Evolutionary conservation across 37 sponge, comb jelly and placozoan genomes (phyloP), one percentile per base, ranked within the genome.

Genomic region (Axinella damicornis): DNA sequence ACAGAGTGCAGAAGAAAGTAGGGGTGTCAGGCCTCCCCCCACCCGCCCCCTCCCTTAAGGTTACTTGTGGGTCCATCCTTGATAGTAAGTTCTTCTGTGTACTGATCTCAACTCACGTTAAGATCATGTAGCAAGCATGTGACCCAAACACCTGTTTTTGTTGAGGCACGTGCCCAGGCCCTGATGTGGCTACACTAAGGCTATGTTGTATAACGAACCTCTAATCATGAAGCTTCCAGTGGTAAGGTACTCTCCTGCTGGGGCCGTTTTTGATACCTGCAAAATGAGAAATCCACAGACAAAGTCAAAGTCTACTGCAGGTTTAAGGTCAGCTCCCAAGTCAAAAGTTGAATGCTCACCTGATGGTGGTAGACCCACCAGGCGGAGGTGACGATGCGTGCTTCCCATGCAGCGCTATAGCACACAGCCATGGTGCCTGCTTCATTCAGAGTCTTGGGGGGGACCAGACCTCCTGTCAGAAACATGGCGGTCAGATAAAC

Each of bases 141-240:
- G n/a, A n/a, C n/a, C n/a, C n/a, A n/a, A n/a, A n/a, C n/a, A n/a
- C n/a, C n/a, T n/a, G n/a, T n/a, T n/a, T n/a, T n/a, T n/a, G n/a
- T n/a, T n/a, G n/a, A n/a, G n/a, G n/a, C n/a, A n/a, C n/a, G n/a
- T n/a, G n/a, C n/a, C n/a, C n/a, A n/a, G n/a, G n/a, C n/a, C n/a
- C n/a, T n/a, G n/a, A n/a, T n/a, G n/a, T n/a, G n/a, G n/a, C n/a
- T n/a, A n/a, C n/a, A n/a, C n/a, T n/a, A n/a, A n/a, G n/a, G n/a
- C n/a, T n/a, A n/a, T n/a, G n/a, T n/a, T n/a, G 9, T 24, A 37
- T 9, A 39, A 37, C 60, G 12, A 61, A 93, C 98, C 98, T 89
- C 99, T 85, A 25, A 99, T 91, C 99, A 99, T 99, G 91, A 99
- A 99, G 71, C 97, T 96, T 2, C 99, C 99, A 61, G 99, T 97